Conservation (phyloP, 2,797 vertebrate genomes). For the Pseudochirops corinnae region DNA sequence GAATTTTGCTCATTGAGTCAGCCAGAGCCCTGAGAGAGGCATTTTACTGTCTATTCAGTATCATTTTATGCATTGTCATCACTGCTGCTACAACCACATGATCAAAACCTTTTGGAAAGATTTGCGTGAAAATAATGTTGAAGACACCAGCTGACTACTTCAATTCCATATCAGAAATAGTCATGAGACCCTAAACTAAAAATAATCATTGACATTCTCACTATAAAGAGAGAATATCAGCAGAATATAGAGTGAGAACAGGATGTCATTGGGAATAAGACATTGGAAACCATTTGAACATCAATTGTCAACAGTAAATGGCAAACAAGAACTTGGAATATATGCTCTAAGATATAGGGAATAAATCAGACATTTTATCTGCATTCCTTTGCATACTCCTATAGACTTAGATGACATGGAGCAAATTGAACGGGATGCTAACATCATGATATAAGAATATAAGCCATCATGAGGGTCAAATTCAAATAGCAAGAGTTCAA, state of each 20-base stretch:
- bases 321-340: conserved; percentile 39
- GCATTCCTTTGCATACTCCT: background rate
- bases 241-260: conserved; percentile 24
- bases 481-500: background rate
- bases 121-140: conserved; percentile 58
- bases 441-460: background rate
- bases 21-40: background rate
- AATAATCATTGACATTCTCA: conserved; percentile 47
- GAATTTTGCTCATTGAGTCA: background rate
- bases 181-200: conserved; percentile 61
- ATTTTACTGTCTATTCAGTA: background rate
- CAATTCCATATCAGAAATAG: conserved; percentile 70
- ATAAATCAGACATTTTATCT: conserved; percentile 58
- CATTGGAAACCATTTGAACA: conserved; percentile 53
- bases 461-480: background rate
- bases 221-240: conserved; percentile 22
- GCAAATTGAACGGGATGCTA: background rate
- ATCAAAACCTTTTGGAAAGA: conserved; percentile 59
- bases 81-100: background rate
- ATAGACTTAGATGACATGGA: background rate
- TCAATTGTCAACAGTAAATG: conserved; percentile 52
- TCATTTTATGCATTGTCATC: background rate
- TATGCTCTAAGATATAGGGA: conserved; percentile 54
- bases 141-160: conserved; percentile 70
- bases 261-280: conserved; percentile 48